A percentile compares a stretch with the other conserved stretches of the same genome.
These are phyloP conservation scores for Pseudolaguvia tuberculata DNA, from an alignment of 2,113 vertebrate species.

Conservation along the genomic window DNA sequence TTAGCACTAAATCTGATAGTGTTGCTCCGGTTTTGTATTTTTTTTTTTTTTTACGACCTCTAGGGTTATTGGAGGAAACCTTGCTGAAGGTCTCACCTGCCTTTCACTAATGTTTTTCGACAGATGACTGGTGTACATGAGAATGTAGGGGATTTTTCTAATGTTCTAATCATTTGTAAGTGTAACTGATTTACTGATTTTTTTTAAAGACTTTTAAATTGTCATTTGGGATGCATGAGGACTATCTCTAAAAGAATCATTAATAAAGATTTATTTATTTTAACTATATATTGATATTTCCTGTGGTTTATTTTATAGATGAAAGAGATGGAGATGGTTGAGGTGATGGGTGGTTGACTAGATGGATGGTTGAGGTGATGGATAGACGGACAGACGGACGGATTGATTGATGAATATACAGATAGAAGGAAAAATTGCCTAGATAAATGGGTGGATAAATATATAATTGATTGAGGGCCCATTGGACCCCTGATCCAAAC, in stretches of 20 bases:
- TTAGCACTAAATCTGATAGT: slow-evolving; percentile 22
- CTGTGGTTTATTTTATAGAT: slow-evolving; percentile 2
- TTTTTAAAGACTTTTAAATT: slow-evolving; percentile 48
- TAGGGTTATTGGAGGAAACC: slow-evolving; percentile 1
- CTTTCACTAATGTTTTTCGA: slow-evolving; percentile 29
- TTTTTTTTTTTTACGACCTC: slow-evolving; percentile 10
- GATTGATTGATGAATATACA: too few species aligned
- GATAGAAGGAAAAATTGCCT: too few species aligned
- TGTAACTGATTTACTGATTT: slow-evolving; percentile 30
- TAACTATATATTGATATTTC: slow-evolving; percentile 53
- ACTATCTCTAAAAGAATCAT: slow-evolving; percentile 59
- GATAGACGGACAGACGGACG: too few species aligned
- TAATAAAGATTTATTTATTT: slow-evolving; percentile 80
- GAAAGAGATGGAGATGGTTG: too few species aligned
- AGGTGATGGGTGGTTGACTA: too few species aligned
- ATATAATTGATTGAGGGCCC: too few species aligned
- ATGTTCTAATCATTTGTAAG: too few species aligned
- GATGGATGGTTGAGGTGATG: too few species aligned
- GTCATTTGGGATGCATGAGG: slow-evolving; percentile 58
- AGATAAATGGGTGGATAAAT: too few species aligned
- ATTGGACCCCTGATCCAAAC: too few species aligned
- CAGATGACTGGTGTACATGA: slow-evolving; percentile 9
- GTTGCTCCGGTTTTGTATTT: neutral
- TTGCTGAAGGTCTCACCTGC: slow-evolving; percentile 3
- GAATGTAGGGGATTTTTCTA: slow-evolving; percentile 15